These are phyloP conservation scores for Gerris buenoi DNA, from an alignment of 1,140 invertebrate species.

Conservation along the genomic window DNA sequence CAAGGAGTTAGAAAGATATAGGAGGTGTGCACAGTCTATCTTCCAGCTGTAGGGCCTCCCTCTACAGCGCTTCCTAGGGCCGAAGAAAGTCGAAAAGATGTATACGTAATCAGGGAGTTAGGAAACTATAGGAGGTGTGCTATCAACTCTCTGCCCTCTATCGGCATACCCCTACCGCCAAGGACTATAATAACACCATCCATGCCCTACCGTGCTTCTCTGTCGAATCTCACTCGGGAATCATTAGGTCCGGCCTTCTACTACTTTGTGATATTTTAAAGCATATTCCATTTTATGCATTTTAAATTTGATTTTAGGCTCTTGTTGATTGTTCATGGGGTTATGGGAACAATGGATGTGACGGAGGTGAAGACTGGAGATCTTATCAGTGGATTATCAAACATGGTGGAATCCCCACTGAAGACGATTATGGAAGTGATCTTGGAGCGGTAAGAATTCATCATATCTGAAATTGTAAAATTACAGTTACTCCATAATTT, in stretches of 20 bases:
- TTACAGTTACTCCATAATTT: too few relatives aligned
- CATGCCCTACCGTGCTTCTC: too few relatives aligned
- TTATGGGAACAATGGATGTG: slow-evolving; percentile 88
- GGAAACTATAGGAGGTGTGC: not conserved
- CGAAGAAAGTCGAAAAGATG: too few relatives aligned
- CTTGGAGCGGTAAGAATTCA: slow-evolving; percentile 62
- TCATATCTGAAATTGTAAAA: too few relatives aligned
- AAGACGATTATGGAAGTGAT: slow-evolving; percentile 80
- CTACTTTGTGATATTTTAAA: not conserved
- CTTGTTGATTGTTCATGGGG: slow-evolving; percentile 94
- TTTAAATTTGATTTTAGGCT: slow-evolving; percentile 38
- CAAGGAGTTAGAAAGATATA: not conserved
- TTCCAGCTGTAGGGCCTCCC: too few relatives aligned
- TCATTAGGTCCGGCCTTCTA: not conserved
- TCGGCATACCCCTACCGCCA: not conserved
- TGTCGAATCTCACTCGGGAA: not conserved
- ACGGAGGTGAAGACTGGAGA: slow-evolving; percentile 85
- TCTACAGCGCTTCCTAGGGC: too few relatives aligned
- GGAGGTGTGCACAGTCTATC: not conserved
- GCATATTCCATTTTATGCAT: not conserved
- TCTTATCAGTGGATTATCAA: slow-evolving; percentile 86
- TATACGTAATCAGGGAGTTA: too few relatives aligned
- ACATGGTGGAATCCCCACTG: slow-evolving; percentile 74
- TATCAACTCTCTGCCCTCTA: not conserved
- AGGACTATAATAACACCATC: too few relatives aligned